Percentiles rank a stretch among this genome's conserved stretches.
Evolutionary conservation across 2,797 vertebrate species (phyloP).

Genomic region (Myripristis murdjan): DNA sequence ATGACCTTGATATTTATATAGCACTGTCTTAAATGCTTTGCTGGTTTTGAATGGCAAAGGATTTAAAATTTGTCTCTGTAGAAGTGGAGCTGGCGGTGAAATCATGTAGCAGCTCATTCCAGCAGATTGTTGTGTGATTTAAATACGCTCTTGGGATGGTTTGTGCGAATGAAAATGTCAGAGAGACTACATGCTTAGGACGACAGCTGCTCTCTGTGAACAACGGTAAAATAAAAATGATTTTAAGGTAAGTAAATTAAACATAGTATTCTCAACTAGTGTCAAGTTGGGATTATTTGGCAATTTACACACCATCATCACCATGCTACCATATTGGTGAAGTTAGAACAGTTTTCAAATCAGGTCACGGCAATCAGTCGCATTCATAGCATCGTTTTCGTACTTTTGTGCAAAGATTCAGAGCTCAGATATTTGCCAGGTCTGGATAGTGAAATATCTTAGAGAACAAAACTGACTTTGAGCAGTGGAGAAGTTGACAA

Average conservation of each 20-base stretch:
- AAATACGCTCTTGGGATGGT: conserved; percentile 4
- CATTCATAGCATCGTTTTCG: background rate
- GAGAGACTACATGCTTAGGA: background rate
- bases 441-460: background rate
- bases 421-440: background rate
- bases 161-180: background rate
- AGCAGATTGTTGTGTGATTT: background rate
- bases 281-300: conserved; percentile 1
- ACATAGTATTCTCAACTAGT: background rate
- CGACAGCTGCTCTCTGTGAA: conserved; percentile 4
- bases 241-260: background rate
- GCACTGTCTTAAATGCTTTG: background rate
- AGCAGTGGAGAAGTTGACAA: conserved; percentile 1
- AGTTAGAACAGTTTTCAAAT: background rate
- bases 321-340: background rate
- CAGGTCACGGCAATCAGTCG: conserved; percentile 2
- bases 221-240: conserved; percentile 15
- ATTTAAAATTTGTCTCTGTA: background rate
- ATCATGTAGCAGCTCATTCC: background rate
- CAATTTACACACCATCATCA: conserved; percentile 2
- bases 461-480: background rate
- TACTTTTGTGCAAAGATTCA: background rate
- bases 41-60: background rate
- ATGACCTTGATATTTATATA: background rate
- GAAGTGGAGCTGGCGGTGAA: background rate